phyloP scores from a whole-genome alignment of 2,888 invertebrate species.

The Artemia sp. region DNA sequence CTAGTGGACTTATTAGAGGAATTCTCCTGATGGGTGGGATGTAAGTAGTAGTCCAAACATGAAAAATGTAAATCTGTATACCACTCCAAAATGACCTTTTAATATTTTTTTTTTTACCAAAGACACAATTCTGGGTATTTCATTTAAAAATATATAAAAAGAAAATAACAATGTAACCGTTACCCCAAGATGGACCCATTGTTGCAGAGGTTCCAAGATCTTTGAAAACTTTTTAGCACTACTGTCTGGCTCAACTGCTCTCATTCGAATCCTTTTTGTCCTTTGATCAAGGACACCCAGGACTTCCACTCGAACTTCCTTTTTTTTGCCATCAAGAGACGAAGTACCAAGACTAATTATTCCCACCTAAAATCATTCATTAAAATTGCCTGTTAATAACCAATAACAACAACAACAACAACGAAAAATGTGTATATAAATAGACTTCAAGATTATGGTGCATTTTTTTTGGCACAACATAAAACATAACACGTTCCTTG shows the following conservation, averaged over 20 bases:
- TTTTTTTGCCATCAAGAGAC: conserved; percentile 52
- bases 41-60: too few species aligned
- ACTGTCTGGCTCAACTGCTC: conserved; percentile 62
- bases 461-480: too few species aligned
- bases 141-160: too few species aligned
- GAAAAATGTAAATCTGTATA: too few species aligned
- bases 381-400: neutral
- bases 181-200: conserved; percentile 39
- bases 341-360: conserved; percentile 75
- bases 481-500: too few species aligned
- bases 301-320: conserved; percentile 68
- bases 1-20: too few species aligned
- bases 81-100: too few species aligned
- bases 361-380: conserved; percentile 39
- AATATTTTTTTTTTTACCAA: too few species aligned
- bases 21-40: too few species aligned
- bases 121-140: too few species aligned
- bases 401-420: neutral
- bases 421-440: too few species aligned
- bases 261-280: conserved; percentile 51
- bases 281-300: conserved; percentile 59
- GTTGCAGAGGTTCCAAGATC: conserved; percentile 55
- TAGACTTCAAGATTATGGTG: too few species aligned
- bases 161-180: neutral
- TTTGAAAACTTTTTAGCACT: conserved; percentile 62